Evolutionary conservation across 2,113 vertebrate species (phyloP), one percentile per base, ranked within the genome.

Genomic region (Ptilorrhoa leucosticta): DNA sequence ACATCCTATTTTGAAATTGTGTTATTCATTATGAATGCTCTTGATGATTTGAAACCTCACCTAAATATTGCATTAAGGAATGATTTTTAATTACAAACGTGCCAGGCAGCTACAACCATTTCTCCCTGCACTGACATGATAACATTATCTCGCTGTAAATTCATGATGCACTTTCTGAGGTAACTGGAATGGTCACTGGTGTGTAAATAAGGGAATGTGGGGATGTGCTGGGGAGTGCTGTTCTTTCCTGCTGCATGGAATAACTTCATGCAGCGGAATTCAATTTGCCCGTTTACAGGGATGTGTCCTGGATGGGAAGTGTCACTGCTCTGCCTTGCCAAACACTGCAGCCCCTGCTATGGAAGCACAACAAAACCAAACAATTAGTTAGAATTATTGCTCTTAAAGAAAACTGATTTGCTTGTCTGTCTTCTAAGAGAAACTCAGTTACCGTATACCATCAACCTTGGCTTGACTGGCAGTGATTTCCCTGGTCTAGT

Each of bases 401-500:
- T 97, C 93, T 97, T 95, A 95, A 97, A 95, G 88, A 95, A 97
- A 97, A 95, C 95, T 76, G 96, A 97, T 98, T 97, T 97, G 82
- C 97, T 94, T 96, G 95, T 89, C 96, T 92, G 48, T 97, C 96
- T 97, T 95, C 91, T 95, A 94, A 97, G 97, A 96, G 97, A 96
- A 96, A 66, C 83, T 96, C 96, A 83, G 97, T 98, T 98, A 98
- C 97, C 88, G 97, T 97, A 98, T 40, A 96, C 97, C 93, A 97
- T 96, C 97, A 96, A 85, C 90, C 97, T 84, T 23, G 85, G 82
- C 96, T 98, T 98, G 98, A 97, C 98, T 94, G 97, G 97, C 98
- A 98, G 97, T 92, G 97, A 98, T 97, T 98, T 98, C 97, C 97
- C 97, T 81, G 91, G 90, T 90, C 87, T 97, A 97, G 97, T 98